Percentiles rank a stretch among this genome's conserved stretches.
Evolutionary conservation across 2,797 vertebrate genomes (phyloP).

Genomic region (Poeciliopsis presidionis): DNA sequence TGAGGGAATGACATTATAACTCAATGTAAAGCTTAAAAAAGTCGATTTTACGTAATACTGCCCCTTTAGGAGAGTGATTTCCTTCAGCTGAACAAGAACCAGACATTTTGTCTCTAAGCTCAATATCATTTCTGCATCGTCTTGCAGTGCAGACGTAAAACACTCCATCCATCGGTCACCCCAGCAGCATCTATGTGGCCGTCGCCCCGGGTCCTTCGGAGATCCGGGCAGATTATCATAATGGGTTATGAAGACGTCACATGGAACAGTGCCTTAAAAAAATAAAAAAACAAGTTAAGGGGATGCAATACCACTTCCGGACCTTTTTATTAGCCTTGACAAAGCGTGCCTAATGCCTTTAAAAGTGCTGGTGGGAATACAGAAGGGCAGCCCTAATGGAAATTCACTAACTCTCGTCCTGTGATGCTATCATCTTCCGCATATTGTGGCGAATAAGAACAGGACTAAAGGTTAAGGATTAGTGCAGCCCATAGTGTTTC

Average conservation of each 20-base stretch:
- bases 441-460: constrained; percentile 76
- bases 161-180: constrained; percentile 50
- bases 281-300: constrained; percentile 66
- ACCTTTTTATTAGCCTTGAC: constrained; percentile 73
- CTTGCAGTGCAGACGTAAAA: constrained; percentile 43
- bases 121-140: constrained; percentile 30
- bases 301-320: constrained; percentile 66
- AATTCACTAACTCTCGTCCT: constrained; percentile 72
- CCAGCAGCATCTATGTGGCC: constrained; percentile 63
- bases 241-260: constrained; percentile 76
- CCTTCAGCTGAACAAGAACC: not conserved
- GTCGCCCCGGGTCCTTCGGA: constrained; percentile 64
- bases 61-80: not conserved
- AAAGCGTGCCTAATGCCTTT: constrained; percentile 78
- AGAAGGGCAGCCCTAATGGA: constrained; percentile 74
- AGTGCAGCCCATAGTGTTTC: constrained; percentile 72
- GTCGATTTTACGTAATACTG: too few species aligned
- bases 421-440: constrained; percentile 75
- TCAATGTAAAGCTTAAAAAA: not conserved
- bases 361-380: constrained; percentile 78
- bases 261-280: constrained; percentile 67
- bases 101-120: constrained; percentile 10
- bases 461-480: constrained; percentile 80
- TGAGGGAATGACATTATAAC: too few species aligned
- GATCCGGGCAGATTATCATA: constrained; percentile 72